A percentile compares a stretch with the other conserved stretches of the same genome.
Conservation (phyloP, 2,888 invertebrate species). For the Thymelicus acteon region DNA sequence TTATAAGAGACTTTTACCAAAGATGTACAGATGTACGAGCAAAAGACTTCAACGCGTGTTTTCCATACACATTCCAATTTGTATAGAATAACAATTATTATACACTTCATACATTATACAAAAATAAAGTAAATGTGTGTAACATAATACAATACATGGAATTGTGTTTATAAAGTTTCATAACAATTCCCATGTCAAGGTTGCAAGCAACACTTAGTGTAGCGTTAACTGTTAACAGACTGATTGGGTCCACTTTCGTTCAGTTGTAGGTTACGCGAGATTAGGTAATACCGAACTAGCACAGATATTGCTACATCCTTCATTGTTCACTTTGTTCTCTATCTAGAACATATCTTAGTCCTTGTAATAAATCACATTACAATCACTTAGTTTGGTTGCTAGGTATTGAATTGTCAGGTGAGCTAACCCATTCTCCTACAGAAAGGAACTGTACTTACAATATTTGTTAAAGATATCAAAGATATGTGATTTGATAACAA, state of each 20-base stretch:
- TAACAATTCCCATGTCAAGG: slow-evolving; percentile 40
- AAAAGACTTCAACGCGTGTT: slow-evolving; percentile 52
- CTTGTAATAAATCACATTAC: slow-evolving; percentile 15
- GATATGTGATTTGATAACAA: too few species aligned
- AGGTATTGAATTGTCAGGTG: background rate
- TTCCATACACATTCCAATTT: too few species aligned
- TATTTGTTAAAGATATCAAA: too few species aligned
- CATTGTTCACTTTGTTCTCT: slow-evolving; percentile 47
- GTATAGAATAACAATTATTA: too few species aligned
- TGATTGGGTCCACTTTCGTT: slow-evolving; percentile 49
- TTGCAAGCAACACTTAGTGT: slow-evolving; percentile 37
- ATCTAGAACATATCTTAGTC: slow-evolving; percentile 21
- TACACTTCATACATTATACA: too few species aligned
- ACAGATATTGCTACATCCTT: slow-evolving; percentile 58
- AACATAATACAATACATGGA: too few species aligned
- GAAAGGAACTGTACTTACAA: background rate
- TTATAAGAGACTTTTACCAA: too few species aligned
- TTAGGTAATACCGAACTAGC: slow-evolving; percentile 74
- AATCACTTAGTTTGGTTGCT: background rate
- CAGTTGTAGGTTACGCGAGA: slow-evolving; percentile 54
- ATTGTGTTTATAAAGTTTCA: slow-evolving; percentile 1
- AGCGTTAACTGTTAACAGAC: slow-evolving; percentile 26
- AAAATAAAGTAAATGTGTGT: too few species aligned
- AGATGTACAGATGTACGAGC: slow-evolving; percentile 5
- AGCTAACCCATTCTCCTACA: background rate